A percentile compares a stretch with the other conserved stretches of the same genome.
Conservation (phyloP, 2,888 invertebrate species). For the Latrodectus elegans region DNA sequence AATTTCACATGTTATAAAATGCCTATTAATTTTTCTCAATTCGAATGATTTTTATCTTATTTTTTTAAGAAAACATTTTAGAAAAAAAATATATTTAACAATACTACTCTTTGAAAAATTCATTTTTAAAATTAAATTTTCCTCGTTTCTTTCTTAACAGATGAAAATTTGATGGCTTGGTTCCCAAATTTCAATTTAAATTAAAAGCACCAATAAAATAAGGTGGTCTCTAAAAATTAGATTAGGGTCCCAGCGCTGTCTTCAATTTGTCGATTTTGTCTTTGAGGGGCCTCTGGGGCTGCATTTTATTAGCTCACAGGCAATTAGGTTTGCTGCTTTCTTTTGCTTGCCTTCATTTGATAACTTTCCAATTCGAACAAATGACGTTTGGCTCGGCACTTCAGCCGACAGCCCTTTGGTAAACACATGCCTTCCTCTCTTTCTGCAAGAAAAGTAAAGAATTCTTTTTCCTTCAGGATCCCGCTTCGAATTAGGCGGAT, state of each 20-base stretch:
- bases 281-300: conserved; percentile 46
- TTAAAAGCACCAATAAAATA: conserved; percentile 65
- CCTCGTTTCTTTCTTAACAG: conserved; percentile 3
- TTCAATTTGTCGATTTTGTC: conserved; percentile 65
- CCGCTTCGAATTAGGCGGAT: conserved; percentile 55
- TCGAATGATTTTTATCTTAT: no score
- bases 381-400: conserved; percentile 61
- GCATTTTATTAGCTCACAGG: conserved; percentile 68
- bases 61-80: no score
- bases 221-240: conserved; percentile 58
- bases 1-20: no score
- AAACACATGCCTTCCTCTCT: conserved; percentile 46
- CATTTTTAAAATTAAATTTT: conserved; percentile 65
- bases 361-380: conserved; percentile 66
- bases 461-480: conserved; percentile 22
- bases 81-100: not conserved
- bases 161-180: conserved; percentile 19
- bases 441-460: conserved; percentile 49
- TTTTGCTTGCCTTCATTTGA: conserved; percentile 66
- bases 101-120: conserved; percentile 13
- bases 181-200: conserved; percentile 65
- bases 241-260: conserved; percentile 61
- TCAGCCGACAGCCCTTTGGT: conserved; percentile 45
- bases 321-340: conserved; percentile 65
- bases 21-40: no score